Base-by-base conservation (phyloP, 2,888 invertebrate species). In the Ichneumon xanthorius region DNA sequence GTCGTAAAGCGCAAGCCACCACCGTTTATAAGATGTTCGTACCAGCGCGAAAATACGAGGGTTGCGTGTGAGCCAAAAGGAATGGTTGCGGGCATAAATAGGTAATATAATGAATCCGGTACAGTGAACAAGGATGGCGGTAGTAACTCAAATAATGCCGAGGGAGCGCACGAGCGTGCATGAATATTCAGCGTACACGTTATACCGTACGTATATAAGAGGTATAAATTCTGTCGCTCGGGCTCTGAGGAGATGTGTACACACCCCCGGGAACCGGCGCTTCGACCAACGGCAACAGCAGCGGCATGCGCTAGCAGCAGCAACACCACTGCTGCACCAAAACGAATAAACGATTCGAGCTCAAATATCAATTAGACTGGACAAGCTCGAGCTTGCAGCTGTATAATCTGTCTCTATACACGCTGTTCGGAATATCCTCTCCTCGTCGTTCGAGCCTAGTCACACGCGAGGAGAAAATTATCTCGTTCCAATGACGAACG, bases 141-240 rank as follows among this genome's bases (percentile, higher is more conserved):
- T 84, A 78, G 82, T 88, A 87, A 89, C 76, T 87, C 87, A 82
- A 86, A 87, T 50, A 37, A 67, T 37, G 26, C 77, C 40, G 67
- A 37, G 77, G 22, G 63, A 26, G 84, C 81, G 82, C 83, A 85
- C 79, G 79, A 45, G 78, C 75, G 67, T 50, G 68, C 87, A 89
- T 89, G 89, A 90, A 90, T 90, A 90, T 90, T 89, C 88, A 88
- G 89, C 84, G 71, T 88, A 82, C 88, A 88, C 87, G 86, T 85
- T 75, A 40, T 67, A 67, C 50, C 77, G 67, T 67, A 65, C 63
- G 67, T 77, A 19, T 19, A 55, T 55, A 55, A 53, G 67, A 77
- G 88, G 85, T 87, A 87, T 88, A 88, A 88, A 89, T 89, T 87
- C 79, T 82, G 65, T 78, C 58, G 33, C 76, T 65, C 80, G 26